Conservation (phyloP, 2,113 vertebrate species). For the Melanerpes aurifrons region DNA sequence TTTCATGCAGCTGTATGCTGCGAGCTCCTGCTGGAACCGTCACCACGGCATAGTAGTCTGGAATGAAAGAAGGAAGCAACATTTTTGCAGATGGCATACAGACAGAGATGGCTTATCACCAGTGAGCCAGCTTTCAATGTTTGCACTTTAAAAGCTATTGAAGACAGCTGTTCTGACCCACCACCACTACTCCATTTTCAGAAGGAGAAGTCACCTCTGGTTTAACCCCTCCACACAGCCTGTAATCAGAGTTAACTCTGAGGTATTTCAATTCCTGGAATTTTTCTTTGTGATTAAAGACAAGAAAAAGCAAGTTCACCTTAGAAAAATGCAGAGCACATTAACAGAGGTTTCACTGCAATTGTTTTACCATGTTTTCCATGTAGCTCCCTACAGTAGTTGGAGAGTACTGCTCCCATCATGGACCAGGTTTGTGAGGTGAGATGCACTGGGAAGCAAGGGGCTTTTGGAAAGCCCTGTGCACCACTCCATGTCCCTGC, state of each 20-base stretch:
- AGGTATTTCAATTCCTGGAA: not conserved
- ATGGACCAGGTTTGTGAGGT: not conserved
- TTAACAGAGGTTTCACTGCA: not conserved
- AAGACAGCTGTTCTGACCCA: not conserved
- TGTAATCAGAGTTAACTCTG: not conserved
- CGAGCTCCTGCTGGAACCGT: conserved; percentile 88
- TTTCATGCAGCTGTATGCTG: conserved; percentile 86
- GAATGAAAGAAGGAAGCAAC: not conserved
- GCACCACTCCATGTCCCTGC: not conserved
- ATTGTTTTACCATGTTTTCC: not conserved
- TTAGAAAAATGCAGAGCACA: not conserved
- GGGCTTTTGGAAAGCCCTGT: not conserved
- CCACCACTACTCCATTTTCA: not conserved
- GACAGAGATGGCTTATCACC: not conserved
- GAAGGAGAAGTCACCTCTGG: not conserved
- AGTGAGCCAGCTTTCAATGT: not conserved
- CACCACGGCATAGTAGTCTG: conserved; percentile 92
- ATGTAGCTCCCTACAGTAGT: not conserved
- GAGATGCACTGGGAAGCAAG: not conserved
- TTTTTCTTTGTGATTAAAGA: conserved; percentile 7
- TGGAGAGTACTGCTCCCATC: not conserved
- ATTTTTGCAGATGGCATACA: not conserved
- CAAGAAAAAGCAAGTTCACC: conserved; percentile 17
- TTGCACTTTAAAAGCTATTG: not conserved
- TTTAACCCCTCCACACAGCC: not conserved